Conservation (phyloP, 1,140 invertebrate genomes). For the Euwallacea similis region DNA sequence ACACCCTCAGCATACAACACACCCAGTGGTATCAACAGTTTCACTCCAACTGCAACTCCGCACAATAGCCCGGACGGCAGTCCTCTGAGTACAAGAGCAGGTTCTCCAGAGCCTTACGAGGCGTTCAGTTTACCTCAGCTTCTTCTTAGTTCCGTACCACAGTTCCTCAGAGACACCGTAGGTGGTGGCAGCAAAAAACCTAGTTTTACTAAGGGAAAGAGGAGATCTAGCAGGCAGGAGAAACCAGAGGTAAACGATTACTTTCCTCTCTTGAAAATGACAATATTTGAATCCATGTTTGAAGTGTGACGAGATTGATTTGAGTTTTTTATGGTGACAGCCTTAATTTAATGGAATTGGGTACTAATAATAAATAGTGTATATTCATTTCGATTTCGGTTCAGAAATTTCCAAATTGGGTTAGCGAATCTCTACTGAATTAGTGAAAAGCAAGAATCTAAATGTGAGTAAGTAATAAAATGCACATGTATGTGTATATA, state of each 20-base stretch:
- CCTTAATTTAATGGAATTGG: too few species aligned
- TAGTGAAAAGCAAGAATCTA: too few species aligned
- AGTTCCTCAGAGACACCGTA: slow-evolving; percentile 71
- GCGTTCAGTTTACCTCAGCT: slow-evolving; percentile 58
- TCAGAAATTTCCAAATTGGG: too few species aligned
- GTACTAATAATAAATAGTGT: too few species aligned
- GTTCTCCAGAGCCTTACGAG: slow-evolving; percentile 58
- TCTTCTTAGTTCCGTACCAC: slow-evolving; percentile 72
- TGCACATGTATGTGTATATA: too few species aligned
- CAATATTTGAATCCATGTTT: slow-evolving; percentile 28
- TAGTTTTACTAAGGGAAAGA: slow-evolving; percentile 24
- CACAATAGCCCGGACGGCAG: slow-evolving; percentile 75
- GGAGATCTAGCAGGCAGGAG: slow-evolving; percentile 20
- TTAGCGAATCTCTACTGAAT: too few species aligned
- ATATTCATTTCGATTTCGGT: neutral
- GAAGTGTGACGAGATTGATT: slow-evolving; percentile 3
- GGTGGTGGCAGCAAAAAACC: slow-evolving; percentile 50
- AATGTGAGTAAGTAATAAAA: too few species aligned
- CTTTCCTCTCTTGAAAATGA: slow-evolving; percentile 20
- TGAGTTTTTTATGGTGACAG: too few species aligned
- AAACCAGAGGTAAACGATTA: slow-evolving; percentile 39
- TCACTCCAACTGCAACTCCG: slow-evolving; percentile 79
- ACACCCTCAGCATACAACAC: slow-evolving; percentile 69
- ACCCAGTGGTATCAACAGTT: slow-evolving; percentile 65
- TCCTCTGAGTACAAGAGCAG: slow-evolving; percentile 60